These are phyloP conservation scores for Trialeurodes vaporariorum DNA, from an alignment of 1,140 invertebrate genomes.

Conservation along the genomic window DNA sequence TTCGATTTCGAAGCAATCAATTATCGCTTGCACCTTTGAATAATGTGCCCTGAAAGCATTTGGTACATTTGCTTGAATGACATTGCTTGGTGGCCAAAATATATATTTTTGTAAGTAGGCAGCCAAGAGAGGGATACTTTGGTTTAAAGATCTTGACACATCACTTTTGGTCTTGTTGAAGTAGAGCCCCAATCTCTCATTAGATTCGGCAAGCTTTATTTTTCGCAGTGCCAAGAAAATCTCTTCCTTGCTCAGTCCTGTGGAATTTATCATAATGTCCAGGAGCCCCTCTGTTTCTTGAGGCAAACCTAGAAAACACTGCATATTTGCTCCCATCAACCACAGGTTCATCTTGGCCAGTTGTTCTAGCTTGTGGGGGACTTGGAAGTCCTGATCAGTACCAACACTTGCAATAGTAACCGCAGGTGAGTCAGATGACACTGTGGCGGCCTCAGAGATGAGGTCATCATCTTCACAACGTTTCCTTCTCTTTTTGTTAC, in stretches of 20 bases:
- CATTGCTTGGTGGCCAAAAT: background rate
- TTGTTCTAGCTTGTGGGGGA: too few relatives aligned
- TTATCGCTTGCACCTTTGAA: conserved; percentile 7
- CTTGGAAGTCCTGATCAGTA: too few relatives aligned
- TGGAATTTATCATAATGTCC: background rate
- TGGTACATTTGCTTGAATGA: background rate
- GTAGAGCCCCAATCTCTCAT: background rate
- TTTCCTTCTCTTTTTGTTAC: too few relatives aligned
- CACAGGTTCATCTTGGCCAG: too few relatives aligned
- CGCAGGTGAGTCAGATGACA: too few relatives aligned
- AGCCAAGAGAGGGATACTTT: background rate
- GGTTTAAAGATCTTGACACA: background rate
- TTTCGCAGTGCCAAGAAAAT: background rate
- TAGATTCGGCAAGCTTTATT: background rate
- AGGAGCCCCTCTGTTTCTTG: background rate
- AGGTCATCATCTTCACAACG: too few relatives aligned
- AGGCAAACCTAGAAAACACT: background rate
- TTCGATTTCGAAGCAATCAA: conserved; percentile 15
- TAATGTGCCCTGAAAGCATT: background rate
- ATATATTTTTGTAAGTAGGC: background rate
- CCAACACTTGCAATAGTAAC: too few relatives aligned
- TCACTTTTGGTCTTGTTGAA: background rate
- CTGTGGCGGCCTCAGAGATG: too few relatives aligned
- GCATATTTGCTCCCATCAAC: too few relatives aligned
- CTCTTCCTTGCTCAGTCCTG: background rate